phyloP scores from a whole-genome alignment of 23 tunicate species.

The Halocynthia roretzi region DNA sequence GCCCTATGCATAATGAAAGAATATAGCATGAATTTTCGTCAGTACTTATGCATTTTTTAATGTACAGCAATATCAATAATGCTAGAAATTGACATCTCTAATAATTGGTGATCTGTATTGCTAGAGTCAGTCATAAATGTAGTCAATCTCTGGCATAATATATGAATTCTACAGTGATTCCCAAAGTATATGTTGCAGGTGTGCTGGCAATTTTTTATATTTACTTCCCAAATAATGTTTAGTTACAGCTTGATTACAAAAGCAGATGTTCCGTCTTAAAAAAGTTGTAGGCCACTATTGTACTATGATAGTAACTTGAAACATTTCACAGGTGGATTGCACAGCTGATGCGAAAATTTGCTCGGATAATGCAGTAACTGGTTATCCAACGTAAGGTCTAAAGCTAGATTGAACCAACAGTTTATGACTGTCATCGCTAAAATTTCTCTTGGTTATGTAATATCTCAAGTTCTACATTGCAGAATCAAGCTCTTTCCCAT shows the following conservation, averaged over 20 bases:
- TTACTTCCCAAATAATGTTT: too few relatives aligned
- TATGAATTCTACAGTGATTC: too few relatives aligned
- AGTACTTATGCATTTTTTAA: too few relatives aligned
- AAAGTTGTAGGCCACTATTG: neutral
- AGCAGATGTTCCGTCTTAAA: neutral
- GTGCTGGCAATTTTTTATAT: too few relatives aligned
- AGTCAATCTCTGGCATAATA: too few relatives aligned
- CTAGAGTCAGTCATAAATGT: too few relatives aligned
- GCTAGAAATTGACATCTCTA: too few relatives aligned
- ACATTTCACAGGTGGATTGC: constrained; percentile 69
- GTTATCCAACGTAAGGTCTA: constrained; percentile 86
- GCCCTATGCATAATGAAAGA: too few relatives aligned
- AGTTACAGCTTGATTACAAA: neutral
- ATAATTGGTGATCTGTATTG: too few relatives aligned
- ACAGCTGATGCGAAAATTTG: constrained; percentile 66
- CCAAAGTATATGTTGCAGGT: too few relatives aligned
- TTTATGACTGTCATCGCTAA: neutral
- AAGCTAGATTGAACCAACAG: neutral
- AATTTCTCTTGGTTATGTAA: neutral
- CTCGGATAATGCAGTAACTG: constrained; percentile 78
- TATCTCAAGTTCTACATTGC: neutral
- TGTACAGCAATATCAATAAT: too few relatives aligned
- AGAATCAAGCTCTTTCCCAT: constrained; percentile 68
- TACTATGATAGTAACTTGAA: neutral
- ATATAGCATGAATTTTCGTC: too few relatives aligned